A percentile compares a stretch with the other conserved stretches of the same genome.
These are phyloP conservation scores for Agriopis leucophaearia DNA, from an alignment of 2,888 invertebrate genomes.

Conservation along the genomic window DNA sequence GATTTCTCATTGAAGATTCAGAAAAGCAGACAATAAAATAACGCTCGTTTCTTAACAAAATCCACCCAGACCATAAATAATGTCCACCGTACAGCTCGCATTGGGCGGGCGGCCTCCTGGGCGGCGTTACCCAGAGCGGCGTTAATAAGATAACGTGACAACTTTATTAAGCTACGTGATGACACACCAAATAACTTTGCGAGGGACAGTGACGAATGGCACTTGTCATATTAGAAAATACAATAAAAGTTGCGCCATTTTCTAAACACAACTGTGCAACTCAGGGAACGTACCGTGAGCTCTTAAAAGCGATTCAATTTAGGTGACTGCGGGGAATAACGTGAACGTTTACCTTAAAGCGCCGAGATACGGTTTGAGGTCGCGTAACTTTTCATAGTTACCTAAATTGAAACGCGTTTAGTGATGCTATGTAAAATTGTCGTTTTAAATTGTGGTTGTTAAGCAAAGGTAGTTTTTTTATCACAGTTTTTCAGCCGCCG, in stretches of 20 bases:
- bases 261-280: not conserved
- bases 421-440: too few species aligned
- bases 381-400: too few species aligned
- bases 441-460: too few species aligned
- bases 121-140: conserved; percentile 26
- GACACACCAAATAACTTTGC: conserved; percentile 28
- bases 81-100: not conserved
- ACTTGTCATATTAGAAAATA: conserved; percentile 9
- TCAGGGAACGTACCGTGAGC: too few species aligned
- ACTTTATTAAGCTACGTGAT: conserved; percentile 43
- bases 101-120: conserved; percentile 7
- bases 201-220: conserved; percentile 21
- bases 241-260: not conserved
- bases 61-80: not conserved
- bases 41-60: not conserved
- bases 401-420: too few species aligned
- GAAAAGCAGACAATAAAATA: too few species aligned
- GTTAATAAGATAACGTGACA: conserved; percentile 39
- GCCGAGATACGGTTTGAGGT: too few species aligned
- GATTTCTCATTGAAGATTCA: not conserved
- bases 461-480: too few species aligned
- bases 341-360: too few species aligned
- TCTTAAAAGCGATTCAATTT: too few species aligned
- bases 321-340: too few species aligned
- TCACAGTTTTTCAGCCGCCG: too few species aligned